A percentile compares a stretch with the other conserved stretches of the same genome.
Conservation (phyloP, 2,113 vertebrate genomes). For the Pluvianellus socialis region DNA sequence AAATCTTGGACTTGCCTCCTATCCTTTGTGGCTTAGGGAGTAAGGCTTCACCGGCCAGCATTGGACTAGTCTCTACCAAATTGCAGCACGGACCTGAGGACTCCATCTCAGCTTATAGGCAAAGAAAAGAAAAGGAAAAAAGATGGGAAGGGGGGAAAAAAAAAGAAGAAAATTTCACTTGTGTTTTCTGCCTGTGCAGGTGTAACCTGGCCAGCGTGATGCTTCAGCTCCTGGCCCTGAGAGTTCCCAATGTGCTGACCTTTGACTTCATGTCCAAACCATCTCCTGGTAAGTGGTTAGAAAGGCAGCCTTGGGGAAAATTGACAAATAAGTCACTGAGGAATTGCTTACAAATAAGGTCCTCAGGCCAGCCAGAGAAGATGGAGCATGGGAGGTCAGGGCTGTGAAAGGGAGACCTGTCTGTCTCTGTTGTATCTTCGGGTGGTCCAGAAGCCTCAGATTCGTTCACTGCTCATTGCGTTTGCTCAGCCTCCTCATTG, state of each 20-base stretch:
- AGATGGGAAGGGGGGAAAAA: too few relatives aligned
- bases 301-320: not conserved
- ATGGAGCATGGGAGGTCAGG: too few relatives aligned
- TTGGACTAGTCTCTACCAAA: not conserved
- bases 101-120: not conserved
- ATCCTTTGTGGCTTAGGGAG: not conserved
- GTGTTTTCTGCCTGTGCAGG: slow-evolving; percentile 66
- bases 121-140: not conserved
- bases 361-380: not conserved
- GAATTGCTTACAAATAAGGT: not conserved
- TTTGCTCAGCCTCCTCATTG: not conserved
- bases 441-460: not conserved
- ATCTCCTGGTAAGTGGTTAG: slow-evolving; percentile 82
- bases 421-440: not conserved
- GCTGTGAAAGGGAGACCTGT: not conserved
- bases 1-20: not conserved
- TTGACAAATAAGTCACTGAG: not conserved
- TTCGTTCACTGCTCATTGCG: not conserved
- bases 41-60: not conserved
- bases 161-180: not conserved
- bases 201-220: slow-evolving; percentile 92
- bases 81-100: not conserved
- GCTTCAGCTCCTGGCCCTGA: slow-evolving; percentile 91
- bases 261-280: slow-evolving; percentile 99
- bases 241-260: slow-evolving; percentile 87